Percentiles rank a stretch among this genome's conserved stretches.
Evolutionary conservation across 1,140 invertebrate species (phyloP).

Genomic region (Hestina assimilis): DNA sequence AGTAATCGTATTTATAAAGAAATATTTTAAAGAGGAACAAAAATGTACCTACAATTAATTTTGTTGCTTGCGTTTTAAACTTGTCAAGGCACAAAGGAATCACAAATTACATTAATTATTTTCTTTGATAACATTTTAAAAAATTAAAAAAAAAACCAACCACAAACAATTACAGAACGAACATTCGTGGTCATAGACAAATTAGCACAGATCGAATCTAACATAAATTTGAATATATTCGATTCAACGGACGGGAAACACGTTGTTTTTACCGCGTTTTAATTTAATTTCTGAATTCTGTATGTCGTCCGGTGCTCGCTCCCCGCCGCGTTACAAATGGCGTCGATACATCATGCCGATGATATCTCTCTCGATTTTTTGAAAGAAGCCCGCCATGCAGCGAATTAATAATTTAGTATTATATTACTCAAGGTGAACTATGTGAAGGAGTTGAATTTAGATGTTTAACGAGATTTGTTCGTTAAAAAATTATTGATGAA

Average conservation of each 20-base stretch:
- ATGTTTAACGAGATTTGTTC: constrained; percentile 8
- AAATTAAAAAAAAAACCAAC: background rate
- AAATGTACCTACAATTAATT: too few species aligned
- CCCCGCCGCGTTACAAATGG: constrained; percentile 74
- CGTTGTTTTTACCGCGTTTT: constrained; percentile 73
- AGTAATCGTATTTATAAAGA: too few species aligned
- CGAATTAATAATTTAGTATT: constrained; percentile 63
- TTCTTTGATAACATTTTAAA: background rate
- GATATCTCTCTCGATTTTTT: constrained; percentile 77
- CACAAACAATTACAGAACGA: constrained; percentile 2
- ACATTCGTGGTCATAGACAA: constrained; percentile 65
- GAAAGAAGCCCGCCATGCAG: constrained; percentile 56
- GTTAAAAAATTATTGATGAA: too few species aligned
- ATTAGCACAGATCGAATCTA: constrained; percentile 73
- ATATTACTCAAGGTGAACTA: constrained; percentile 51
- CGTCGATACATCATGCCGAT: constrained; percentile 72
- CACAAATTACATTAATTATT: background rate
- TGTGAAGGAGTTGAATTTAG: constrained; percentile 41
- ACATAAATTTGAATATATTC: constrained; percentile 62
- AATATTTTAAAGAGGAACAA: too few species aligned
- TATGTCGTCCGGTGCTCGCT: constrained; percentile 60
- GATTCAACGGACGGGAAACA: constrained; percentile 54
- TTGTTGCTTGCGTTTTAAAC: too few species aligned
- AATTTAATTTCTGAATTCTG: constrained; percentile 75
- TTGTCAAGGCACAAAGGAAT: too few species aligned